phyloP scores from a whole-genome alignment of 1,140 invertebrate genomes.

The Lucilia cuprina region DNA sequence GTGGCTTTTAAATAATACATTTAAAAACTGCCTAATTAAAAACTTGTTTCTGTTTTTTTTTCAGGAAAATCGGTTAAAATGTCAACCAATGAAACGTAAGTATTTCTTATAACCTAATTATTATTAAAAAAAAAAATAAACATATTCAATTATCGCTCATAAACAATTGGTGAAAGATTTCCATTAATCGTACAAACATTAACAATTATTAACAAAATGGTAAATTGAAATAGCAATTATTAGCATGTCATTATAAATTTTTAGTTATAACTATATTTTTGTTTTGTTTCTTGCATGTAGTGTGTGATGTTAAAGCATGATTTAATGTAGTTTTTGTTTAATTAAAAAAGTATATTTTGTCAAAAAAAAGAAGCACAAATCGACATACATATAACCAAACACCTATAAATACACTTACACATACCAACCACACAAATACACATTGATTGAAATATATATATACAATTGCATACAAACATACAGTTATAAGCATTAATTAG shows the following conservation, averaged over 20 bases:
- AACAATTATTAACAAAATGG: conserved; percentile 20
- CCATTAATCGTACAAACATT: conserved; percentile 10
- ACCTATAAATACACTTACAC: not conserved
- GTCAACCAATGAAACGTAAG: conserved; percentile 61
- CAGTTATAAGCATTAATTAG: not conserved
- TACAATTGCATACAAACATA: not conserved
- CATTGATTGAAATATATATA: not conserved
- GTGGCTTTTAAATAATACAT: too few species aligned
- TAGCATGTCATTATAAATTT: not conserved
- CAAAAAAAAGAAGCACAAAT: not conserved
- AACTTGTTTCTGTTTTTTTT: not conserved
- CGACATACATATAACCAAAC: not conserved
- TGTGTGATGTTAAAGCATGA: not conserved
- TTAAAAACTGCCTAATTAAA: too few species aligned
- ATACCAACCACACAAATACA: not conserved
- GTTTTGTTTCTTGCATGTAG: not conserved
- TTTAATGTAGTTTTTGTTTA: not conserved
- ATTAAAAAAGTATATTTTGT: not conserved
- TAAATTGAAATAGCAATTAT: conserved; percentile 11
- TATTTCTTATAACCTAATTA: conserved; percentile 37
- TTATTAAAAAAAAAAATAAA: not conserved
- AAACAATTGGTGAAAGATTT: conserved; percentile 27
- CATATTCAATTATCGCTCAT: conserved; percentile 11
- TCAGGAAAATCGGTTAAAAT: conserved; percentile 61
- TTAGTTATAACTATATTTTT: not conserved